These are phyloP conservation scores for Lypha dubia DNA, from an alignment of 2,888 invertebrate species.

Conservation along the genomic window DNA sequence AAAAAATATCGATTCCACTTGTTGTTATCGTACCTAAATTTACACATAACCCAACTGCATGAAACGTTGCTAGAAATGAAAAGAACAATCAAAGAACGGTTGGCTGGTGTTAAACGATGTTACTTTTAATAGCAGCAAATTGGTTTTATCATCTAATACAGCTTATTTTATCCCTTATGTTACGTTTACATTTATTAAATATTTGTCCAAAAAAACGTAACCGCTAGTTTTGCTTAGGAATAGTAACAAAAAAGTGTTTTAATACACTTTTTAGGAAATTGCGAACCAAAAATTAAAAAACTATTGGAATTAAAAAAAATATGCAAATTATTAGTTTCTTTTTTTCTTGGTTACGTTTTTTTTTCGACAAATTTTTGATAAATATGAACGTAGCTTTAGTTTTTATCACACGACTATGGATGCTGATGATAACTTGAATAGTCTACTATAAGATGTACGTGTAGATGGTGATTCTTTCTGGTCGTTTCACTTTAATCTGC, in stretches of 20 bases:
- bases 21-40: constrained; percentile 27
- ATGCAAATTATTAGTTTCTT: too few relatives aligned
- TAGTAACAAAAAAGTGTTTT: too few relatives aligned
- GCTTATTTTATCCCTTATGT: background rate
- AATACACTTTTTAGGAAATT: too few relatives aligned
- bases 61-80: background rate
- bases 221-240: too few relatives aligned
- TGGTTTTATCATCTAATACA: constrained; percentile 4
- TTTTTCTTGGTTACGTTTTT: too few relatives aligned
- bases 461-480: background rate
- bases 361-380: too few relatives aligned
- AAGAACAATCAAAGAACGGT: background rate
- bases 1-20: constrained; percentile 41
- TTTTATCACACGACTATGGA: background rate
- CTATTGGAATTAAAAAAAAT: too few relatives aligned
- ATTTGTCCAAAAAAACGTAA: too few relatives aligned
- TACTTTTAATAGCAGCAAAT: background rate
- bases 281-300: too few relatives aligned
- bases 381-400: too few relatives aligned
- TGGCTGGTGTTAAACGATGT: background rate
- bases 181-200: too few relatives aligned
- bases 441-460: too few relatives aligned
- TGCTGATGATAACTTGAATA: background rate
- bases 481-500: constrained; percentile 29
- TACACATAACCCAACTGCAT: background rate